Percentiles rank a stretch among this genome's conserved stretches.
Evolutionary conservation across 2,888 invertebrate genomes (phyloP).

Genomic region (Polyploca ridens): DNA sequence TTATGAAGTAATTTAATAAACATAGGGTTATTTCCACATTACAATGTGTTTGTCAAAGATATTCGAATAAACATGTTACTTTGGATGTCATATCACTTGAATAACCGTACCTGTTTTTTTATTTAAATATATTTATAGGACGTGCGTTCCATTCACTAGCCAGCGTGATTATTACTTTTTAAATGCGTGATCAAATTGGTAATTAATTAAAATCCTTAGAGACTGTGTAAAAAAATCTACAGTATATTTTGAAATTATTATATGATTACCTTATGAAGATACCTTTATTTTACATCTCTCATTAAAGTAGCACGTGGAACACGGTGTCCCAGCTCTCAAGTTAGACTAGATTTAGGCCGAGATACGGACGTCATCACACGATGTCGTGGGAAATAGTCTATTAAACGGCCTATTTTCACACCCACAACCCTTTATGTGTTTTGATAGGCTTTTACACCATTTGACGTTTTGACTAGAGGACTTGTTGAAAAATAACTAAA

Average conservation of each 20-base stretch:
- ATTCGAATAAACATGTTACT: too few relatives aligned
- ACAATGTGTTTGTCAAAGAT: too few relatives aligned
- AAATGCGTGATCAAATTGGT: too few relatives aligned
- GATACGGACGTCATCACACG: constrained; percentile 76
- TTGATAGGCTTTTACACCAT: constrained; percentile 52
- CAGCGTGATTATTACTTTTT: too few relatives aligned
- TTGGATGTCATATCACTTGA: too few relatives aligned
- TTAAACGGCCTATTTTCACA: constrained; percentile 74
- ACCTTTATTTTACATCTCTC: neutral
- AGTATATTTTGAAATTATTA: too few relatives aligned
- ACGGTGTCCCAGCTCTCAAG: constrained; percentile 30
- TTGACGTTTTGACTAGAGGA: constrained; percentile 14
- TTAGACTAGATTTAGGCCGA: constrained; percentile 71
- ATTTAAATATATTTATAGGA: too few relatives aligned
- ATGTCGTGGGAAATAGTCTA: constrained; percentile 52
- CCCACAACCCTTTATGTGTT: constrained; percentile 66
- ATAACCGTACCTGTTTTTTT: too few relatives aligned
- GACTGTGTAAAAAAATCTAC: too few relatives aligned
- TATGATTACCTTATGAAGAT: neutral
- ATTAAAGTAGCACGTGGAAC: constrained; percentile 25
- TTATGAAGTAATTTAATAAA: too few relatives aligned
- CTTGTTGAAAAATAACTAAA: neutral
- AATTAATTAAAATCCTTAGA: neutral
- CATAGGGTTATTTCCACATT: too few relatives aligned
- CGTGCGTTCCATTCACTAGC: too few relatives aligned